Evolutionary conservation across 2,888 invertebrate genomes (phyloP).

Genomic region (Notocelia uddmanniana): DNA sequence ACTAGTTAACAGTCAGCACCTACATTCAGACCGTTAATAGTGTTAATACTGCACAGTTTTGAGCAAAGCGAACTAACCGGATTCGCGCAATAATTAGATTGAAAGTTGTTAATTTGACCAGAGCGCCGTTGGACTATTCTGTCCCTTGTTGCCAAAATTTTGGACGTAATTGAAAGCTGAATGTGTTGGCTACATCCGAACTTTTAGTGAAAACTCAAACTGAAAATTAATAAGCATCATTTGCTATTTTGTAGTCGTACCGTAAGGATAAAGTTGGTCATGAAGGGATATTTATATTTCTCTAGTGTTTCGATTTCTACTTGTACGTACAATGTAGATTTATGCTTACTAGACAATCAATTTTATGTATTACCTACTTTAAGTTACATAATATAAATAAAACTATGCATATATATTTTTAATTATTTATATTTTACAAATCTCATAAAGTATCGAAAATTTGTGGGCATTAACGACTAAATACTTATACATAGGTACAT

Average conservation of each 20-base stretch:
- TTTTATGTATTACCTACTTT: background rate
- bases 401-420: too few species aligned
- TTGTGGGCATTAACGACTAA: too few species aligned
- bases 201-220: constrained; percentile 46
- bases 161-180: constrained; percentile 56
- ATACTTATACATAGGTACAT: too few species aligned
- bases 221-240: constrained; percentile 29
- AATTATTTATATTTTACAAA: too few species aligned
- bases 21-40: constrained; percentile 19
- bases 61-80: constrained; percentile 47
- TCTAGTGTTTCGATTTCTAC: background rate
- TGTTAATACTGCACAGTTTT: constrained; percentile 27
- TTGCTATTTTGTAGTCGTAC: constrained; percentile 9
- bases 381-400: too few species aligned
- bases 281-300: constrained; percentile 9
- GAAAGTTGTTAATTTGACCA: constrained; percentile 60
- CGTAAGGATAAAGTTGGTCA: constrained; percentile 4
- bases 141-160: constrained; percentile 53
- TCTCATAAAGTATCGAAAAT: too few species aligned
- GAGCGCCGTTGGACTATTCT: constrained; percentile 48
- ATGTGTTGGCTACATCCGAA: constrained; percentile 49
- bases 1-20: constrained; percentile 13
- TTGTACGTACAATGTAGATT: background rate
- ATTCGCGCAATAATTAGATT: constrained; percentile 54
- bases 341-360: background rate